Evolutionary conservation across 2,888 invertebrate genomes (phyloP), one percentile per base, ranked within the genome.

Genomic region (Stenichneumon culpator): DNA sequence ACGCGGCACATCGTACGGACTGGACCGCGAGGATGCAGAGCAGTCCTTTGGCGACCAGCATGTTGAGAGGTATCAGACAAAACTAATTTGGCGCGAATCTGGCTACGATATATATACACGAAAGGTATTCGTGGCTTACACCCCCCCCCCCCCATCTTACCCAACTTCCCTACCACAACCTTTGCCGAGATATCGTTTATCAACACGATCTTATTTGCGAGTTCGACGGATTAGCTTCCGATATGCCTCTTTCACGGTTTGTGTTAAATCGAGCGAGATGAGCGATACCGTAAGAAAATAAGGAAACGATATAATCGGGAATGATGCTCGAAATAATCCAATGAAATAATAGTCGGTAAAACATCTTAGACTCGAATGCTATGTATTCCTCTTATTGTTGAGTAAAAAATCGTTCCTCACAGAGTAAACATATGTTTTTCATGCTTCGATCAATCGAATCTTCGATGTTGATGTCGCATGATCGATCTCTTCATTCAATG

Each of bases 1-100:
- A 57, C 11, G 72, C 68, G 16, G 44, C 25, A 25, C 32, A 60
- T 6, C 22, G 50, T n/a, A 65, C 47, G 19, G 14, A 54, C 6
- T 25, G 25, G 47, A 65, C 22, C 47, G 67, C 60, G 25, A 81
- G 25, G 25, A 85, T 52, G 7, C 73, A 28, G 28, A 80, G 28
- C 67, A 81, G 11, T 68, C 44, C 25, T 39, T 47, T 72, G 28
- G 9, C 54, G 54, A 81, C 22, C 22, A 63, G 67, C 86, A 86
- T 86, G 54, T 36, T 74, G 22, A 19, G 50, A 36, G 7, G 19
- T 67, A 25, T 67, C 44, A 14, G 3, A 67, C 3, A 14, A 54
- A 22, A 82, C 70, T 77, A 57, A 54, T 67, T 28, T 3, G 4
- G 1, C 19, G 54, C 14, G 14, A n/a, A 32, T 44, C 22, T 22